phyloP scores from a whole-genome alignment of 2,113 vertebrate species.

The Vidua macroura region DNA sequence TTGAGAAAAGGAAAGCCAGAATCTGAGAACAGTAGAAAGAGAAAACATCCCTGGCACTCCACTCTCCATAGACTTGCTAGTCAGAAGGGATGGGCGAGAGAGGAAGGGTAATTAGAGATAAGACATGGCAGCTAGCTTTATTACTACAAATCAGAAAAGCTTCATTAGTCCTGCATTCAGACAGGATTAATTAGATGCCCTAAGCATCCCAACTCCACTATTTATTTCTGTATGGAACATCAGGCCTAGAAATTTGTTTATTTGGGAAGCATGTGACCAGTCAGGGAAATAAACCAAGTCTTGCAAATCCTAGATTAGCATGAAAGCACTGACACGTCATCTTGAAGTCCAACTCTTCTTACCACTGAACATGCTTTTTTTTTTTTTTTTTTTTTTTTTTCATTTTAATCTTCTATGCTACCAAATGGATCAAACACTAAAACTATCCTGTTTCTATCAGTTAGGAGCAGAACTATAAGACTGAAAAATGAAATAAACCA shows the following conservation, averaged over 20 bases:
- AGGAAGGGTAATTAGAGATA: neutral
- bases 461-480: neutral
- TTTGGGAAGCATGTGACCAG: neutral
- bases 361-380: neutral
- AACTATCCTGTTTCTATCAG: neutral
- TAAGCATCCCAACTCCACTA: neutral
- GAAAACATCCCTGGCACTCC: neutral
- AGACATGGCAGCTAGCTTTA: neutral
- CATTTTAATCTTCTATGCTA: neutral
- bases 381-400: conserved; percentile 2
- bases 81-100: neutral
- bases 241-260: neutral
- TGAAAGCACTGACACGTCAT: neutral
- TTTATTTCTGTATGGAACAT: neutral
- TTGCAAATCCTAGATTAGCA: neutral
- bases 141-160: neutral
- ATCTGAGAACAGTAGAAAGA: neutral
- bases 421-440: neutral
- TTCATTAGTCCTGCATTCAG: neutral
- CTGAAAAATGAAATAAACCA: neutral
- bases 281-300: neutral
- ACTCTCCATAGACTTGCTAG: neutral
- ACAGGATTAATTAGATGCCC: neutral
- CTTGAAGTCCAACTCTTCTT: neutral
- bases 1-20: neutral